Percentiles rank a stretch among this genome's conserved stretches.
phyloP scores from a whole-genome alignment of 1,140 invertebrate species.

The Magallana gigas region DNA sequence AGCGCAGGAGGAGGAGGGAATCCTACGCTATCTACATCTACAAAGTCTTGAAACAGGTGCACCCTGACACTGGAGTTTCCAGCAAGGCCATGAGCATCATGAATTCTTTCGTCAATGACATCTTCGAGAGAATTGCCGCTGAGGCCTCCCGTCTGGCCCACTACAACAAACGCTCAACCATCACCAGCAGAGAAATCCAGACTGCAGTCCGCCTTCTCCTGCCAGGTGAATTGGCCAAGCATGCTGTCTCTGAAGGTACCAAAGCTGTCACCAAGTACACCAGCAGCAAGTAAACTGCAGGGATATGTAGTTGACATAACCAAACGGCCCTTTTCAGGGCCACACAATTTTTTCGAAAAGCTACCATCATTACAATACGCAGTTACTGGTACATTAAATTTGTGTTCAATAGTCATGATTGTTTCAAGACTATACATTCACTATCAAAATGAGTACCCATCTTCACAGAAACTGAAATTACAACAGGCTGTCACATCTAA shows the following conservation, averaged over 20 bases:
- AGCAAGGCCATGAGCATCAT: slow-evolving; percentile 78
- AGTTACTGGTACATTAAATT: background rate
- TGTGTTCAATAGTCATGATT: too few species aligned
- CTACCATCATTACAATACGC: background rate
- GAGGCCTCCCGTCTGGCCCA: slow-evolving; percentile 76
- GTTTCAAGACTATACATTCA: too few species aligned
- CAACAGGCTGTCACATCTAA: too few species aligned
- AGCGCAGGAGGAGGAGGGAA: slow-evolving; percentile 81
- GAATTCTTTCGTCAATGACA: slow-evolving; percentile 80
- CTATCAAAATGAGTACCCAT: too few species aligned
- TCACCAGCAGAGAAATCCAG: slow-evolving; percentile 82
- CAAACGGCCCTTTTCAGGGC: slow-evolving; percentile 63
- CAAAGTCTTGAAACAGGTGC: slow-evolving; percentile 87
- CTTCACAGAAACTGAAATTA: too few species aligned
- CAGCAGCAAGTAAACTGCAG: slow-evolving; percentile 80
- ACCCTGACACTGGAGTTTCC: slow-evolving; percentile 85
- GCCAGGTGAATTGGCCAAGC: slow-evolving; percentile 84
- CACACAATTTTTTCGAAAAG: slow-evolving; percentile 54
- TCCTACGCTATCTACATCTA: slow-evolving; percentile 87
- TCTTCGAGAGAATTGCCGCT: slow-evolving; percentile 79
- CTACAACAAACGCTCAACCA: slow-evolving; percentile 72
- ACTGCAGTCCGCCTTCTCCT: slow-evolving; percentile 83
- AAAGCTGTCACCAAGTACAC: slow-evolving; percentile 84
- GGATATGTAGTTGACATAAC: background rate
- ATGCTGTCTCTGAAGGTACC: slow-evolving; percentile 83